Percentiles rank a stretch among this genome's conserved stretches.
These are phyloP conservation scores for Musca vetustissima DNA, from an alignment of 1,140 invertebrate genomes.

Conservation along the genomic window DNA sequence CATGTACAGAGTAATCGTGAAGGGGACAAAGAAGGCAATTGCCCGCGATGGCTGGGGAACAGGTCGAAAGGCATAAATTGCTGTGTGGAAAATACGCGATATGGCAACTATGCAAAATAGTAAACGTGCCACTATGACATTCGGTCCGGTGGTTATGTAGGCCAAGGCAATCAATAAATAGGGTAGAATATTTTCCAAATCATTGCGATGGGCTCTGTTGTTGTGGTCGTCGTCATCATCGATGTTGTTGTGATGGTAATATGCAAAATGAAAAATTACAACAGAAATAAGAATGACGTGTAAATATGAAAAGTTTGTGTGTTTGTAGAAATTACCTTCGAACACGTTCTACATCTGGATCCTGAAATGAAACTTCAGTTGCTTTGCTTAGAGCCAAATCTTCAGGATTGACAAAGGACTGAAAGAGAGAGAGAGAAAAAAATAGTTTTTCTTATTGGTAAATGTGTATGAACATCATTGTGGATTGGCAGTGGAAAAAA, in stretches of 20 bases:
- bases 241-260: background rate
- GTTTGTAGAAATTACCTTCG: conserved; percentile 34
- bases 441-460: background rate
- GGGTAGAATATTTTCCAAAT: conserved; percentile 68
- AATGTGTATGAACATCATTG: background rate
- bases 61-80: conserved; percentile 60
- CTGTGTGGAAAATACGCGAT: conserved; percentile 62
- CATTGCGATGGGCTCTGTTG: conserved; percentile 67
- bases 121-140: conserved; percentile 55
- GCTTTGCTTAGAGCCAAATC: conserved; percentile 34
- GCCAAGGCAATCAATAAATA: conserved; percentile 63
- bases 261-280: background rate
- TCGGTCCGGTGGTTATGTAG: conserved; percentile 63
- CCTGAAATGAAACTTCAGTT: conserved; percentile 39
- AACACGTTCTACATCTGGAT: conserved; percentile 43
- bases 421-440: background rate
- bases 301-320: background rate
- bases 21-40: conserved; percentile 59
- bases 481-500: background rate
- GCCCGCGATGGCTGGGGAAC: conserved; percentile 63
- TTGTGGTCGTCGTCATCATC: background rate
- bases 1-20: conserved; percentile 60
- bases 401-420: conserved; percentile 42
- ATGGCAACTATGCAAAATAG: conserved; percentile 63
- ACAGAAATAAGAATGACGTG: background rate